Evolutionary conservation across 2,888 invertebrate species (phyloP), one percentile per base, ranked within the genome.

Genomic region (Tridacna crocea): DNA sequence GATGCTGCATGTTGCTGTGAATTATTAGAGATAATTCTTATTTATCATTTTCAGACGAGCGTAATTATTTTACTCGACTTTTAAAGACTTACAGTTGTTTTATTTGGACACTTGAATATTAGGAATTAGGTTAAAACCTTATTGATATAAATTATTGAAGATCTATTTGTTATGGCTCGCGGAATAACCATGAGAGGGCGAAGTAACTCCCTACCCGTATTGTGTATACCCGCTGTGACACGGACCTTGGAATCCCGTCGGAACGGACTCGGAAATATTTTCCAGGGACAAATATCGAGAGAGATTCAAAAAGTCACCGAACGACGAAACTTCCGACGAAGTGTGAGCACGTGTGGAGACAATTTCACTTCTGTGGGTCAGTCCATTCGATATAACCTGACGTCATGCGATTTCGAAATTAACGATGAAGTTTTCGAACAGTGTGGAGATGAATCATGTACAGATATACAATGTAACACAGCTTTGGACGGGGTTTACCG

Each of bases 251-350:
- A 60, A 2, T 61, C 51, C n/a, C 72, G 83, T 15, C 75, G 83
- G 63, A 68, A 65, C 27, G 83, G 76, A 6, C 72, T 84, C 17
- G 80, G 78, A 27, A 48, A 84, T 46, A 80, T 84, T 84, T 80
- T 75, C 65, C 78, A 70, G 79, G 76, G 27, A 58, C 76, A 3
- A 3, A 55, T 19, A 15, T 15, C 15, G 19, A 10, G 15, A 15
- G 17, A 15, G 17, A 55, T 15, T 19, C 46, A 46, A n/a, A 66
- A 66, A 46, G 19, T 36, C 8, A 11, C 27, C 11, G 26, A 63
- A 63, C 17, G 24, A 19, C 15, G 63, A 26, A 27, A 63, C 15
- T 66, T 66, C 15, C 0, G n/a, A 46, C 66, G 66, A 2, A 66
- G 46, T 46, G 19, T 66, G 36, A 66, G 66, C 46, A 36, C 46